Conservation (phyloP, 2,888 invertebrate genomes). For the Hydrotaea cyrtoneurina region DNA sequence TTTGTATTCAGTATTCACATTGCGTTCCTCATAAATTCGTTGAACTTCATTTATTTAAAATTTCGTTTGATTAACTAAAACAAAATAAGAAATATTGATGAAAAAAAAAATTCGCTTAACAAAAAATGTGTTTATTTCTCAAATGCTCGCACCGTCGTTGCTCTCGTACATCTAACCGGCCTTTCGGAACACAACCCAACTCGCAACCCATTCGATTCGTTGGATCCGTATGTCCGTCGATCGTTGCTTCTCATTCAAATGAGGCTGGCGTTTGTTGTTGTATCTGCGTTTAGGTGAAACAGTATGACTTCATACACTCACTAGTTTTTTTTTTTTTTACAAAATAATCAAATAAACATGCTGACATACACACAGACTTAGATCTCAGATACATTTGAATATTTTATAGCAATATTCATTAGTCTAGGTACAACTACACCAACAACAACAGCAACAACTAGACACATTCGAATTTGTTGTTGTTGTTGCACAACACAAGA, state of each 20-base stretch:
- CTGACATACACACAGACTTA: not conserved
- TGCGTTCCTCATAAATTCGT: constrained; percentile 32
- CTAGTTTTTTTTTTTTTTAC: no score
- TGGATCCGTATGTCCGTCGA: constrained; percentile 30
- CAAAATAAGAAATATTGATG: constrained; percentile 27
- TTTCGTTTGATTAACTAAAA: constrained; percentile 41
- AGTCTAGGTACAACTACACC: not conserved
- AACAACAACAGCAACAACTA: not conserved
- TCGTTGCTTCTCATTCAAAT: constrained; percentile 46
- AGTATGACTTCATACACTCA: constrained; percentile 63
- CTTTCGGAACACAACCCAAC: constrained; percentile 34
- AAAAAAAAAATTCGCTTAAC: constrained; percentile 56
- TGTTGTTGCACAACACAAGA: constrained; percentile 17
- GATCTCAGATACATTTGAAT: constrained; percentile 42
- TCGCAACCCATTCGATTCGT: constrained; percentile 35
- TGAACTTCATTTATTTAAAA: constrained; percentile 34
- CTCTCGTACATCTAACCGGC: constrained; percentile 75
- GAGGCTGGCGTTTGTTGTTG: constrained; percentile 24
- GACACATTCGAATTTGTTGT: constrained; percentile 12
- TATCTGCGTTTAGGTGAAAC: constrained; percentile 36
- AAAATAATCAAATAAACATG: constrained; percentile 24
- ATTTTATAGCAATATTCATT: constrained; percentile 40
- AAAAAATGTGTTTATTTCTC: constrained; percentile 53
- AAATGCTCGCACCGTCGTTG: constrained; percentile 74
- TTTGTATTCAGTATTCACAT: not conserved